Conservation (phyloP, 2,113 vertebrate genomes). For the Podarcis cretensis region DNA sequence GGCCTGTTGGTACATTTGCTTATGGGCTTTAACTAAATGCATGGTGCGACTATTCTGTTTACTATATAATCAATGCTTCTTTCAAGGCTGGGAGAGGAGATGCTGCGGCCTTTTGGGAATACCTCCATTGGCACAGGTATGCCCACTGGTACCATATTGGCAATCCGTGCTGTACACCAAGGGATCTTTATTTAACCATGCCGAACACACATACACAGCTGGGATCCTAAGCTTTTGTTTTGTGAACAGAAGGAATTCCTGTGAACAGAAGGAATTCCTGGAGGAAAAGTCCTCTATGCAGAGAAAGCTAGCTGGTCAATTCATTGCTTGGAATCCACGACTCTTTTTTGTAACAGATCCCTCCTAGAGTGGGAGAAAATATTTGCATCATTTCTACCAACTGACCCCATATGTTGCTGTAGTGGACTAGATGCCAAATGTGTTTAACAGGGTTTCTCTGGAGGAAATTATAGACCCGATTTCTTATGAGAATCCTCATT, state of each 20-base stretch:
- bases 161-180: neutral
- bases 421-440: neutral
- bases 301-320: neutral
- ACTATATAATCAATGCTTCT: too few species aligned
- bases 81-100: too few species aligned
- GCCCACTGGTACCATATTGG: too few species aligned
- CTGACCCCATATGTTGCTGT: neutral
- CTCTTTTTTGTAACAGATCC: neutral
- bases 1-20: too few species aligned
- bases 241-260: too few species aligned
- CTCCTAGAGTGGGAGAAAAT: neutral
- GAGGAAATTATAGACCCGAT: too few species aligned
- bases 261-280: too few species aligned
- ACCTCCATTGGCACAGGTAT: too few species aligned
- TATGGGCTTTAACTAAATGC: too few species aligned
- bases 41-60: too few species aligned
- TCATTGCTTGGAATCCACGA: neutral
- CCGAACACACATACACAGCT: neutral
- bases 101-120: too few species aligned
- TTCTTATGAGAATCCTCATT: neutral
- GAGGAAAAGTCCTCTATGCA: neutral
- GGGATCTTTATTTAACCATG: neutral
- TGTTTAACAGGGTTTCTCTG: neutral
- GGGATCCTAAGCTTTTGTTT: neutral
- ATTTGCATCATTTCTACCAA: neutral